Conservation (phyloP, 2,888 invertebrate genomes). For the Drosophila mimetica region DNA sequence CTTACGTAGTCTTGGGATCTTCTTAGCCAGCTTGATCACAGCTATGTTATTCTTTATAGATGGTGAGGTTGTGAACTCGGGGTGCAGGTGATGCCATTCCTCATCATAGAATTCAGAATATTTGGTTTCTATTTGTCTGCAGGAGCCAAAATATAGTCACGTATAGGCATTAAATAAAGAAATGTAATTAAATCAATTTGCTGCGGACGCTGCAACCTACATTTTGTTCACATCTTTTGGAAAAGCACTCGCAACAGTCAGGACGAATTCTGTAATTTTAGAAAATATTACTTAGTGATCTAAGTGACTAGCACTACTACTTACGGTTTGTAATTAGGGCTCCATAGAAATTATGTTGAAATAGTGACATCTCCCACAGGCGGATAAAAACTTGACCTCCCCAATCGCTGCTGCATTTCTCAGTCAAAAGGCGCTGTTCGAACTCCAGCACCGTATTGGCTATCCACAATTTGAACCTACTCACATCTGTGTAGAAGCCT, state of each 20-base stretch:
- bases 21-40: background rate
- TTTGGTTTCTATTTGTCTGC: background rate
- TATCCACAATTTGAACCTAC: conserved; percentile 6
- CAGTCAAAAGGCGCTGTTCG: background rate
- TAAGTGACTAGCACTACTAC: background rate
- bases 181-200: no score
- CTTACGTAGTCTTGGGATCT: background rate
- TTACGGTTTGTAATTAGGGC: conserved; percentile 1
- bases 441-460: background rate
- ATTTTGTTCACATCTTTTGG: background rate
- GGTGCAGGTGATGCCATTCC: background rate
- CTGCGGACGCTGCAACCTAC: no score
- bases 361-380: background rate
- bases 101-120: background rate
- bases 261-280: background rate
- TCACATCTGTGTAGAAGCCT: conserved; percentile 12
- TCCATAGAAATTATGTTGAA: background rate
- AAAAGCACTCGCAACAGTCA: conserved; percentile 5
- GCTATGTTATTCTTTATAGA: conserved; percentile 2
- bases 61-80: background rate
- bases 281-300: no score
- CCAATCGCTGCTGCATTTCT: background rate
- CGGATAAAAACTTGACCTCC: background rate
- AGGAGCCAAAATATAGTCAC: no score
- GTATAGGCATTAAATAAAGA: no score